A percentile compares a stretch with the other conserved stretches of the same genome.
Conservation (phyloP, 2,888 invertebrate species). For the Himalopsyche anomala region DNA sequence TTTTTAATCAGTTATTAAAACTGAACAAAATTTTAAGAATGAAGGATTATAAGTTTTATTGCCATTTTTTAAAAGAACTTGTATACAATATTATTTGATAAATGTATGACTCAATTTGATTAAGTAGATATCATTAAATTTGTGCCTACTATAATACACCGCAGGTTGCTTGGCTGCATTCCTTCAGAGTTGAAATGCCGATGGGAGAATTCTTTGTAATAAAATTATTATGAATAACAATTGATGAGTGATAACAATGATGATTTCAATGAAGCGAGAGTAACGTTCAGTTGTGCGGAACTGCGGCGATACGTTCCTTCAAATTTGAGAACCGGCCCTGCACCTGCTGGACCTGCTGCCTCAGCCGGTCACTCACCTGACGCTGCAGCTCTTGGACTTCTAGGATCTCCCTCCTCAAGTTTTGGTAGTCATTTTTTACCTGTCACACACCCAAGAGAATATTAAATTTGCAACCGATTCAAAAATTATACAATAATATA, state of each 20-base stretch:
- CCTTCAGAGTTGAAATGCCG: neutral
- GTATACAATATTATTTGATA: too few species aligned
- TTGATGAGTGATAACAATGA: neutral
- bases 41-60: too few species aligned
- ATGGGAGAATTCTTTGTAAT: conserved; percentile 9
- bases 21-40: too few species aligned
- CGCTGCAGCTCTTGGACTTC: conserved; percentile 89
- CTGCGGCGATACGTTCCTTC: conserved; percentile 82
- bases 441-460: conserved; percentile 67
- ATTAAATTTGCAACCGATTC: too few species aligned
- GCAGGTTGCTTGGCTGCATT: conserved; percentile 26
- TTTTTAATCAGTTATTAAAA: too few species aligned
- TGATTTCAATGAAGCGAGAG: neutral
- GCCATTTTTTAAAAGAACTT: too few species aligned
- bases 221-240: neutral
- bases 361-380: conserved; percentile 85
- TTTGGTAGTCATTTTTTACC: conserved; percentile 87
- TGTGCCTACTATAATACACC: neutral
- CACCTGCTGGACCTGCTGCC: conserved; percentile 83
- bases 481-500: too few species aligned
- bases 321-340: conserved; percentile 85
- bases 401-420: conserved; percentile 85
- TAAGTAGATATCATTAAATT: neutral
- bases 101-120: too few species aligned
- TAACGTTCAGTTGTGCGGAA: conserved; percentile 70